Percentiles rank a stretch among this genome's conserved stretches.
Conservation (phyloP, 2,888 invertebrate genomes). For the Mallateleia sp. region DNA sequence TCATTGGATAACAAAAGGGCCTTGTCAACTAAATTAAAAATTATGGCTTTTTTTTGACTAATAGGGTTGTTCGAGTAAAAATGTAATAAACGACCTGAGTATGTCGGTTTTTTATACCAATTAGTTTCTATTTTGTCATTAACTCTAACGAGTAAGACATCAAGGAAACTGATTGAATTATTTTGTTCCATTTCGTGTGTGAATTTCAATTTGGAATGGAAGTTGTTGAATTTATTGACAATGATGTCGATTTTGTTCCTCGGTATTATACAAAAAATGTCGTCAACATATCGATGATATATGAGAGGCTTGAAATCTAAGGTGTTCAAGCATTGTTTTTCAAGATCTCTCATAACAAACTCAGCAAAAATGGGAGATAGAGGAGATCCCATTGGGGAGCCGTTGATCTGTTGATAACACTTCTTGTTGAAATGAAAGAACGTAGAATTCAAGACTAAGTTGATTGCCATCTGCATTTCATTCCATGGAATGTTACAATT, state of each 20-base stretch:
- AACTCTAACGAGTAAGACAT: too few relatives aligned
- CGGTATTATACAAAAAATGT: conserved; percentile 45
- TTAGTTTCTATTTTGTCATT: too few relatives aligned
- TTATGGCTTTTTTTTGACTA: too few relatives aligned
- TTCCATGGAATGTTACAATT: background rate
- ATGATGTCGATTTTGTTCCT: background rate
- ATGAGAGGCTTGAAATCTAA: conserved; percentile 2
- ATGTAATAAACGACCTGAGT: too few relatives aligned
- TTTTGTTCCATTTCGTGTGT: too few relatives aligned
- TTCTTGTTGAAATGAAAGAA: conserved; percentile 46
- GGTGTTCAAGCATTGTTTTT: conserved; percentile 22
- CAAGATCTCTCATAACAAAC: conserved; percentile 72
- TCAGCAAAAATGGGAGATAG: conserved; percentile 63
- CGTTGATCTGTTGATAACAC: conserved; percentile 63
- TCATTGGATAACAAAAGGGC: too few relatives aligned
- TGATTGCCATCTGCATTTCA: background rate
- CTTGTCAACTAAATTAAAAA: too few relatives aligned
- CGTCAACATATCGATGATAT: conserved; percentile 59
- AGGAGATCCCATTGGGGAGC: conserved; percentile 78
- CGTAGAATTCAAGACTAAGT: conserved; percentile 15
- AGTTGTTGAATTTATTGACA: too few relatives aligned
- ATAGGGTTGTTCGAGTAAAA: too few relatives aligned
- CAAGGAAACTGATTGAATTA: too few relatives aligned
- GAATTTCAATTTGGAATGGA: too few relatives aligned
- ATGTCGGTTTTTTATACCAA: too few relatives aligned